Evolutionary conservation across 2,113 vertebrate genomes (phyloP).

Genomic region (Pseudolaguvia tuberculata): DNA sequence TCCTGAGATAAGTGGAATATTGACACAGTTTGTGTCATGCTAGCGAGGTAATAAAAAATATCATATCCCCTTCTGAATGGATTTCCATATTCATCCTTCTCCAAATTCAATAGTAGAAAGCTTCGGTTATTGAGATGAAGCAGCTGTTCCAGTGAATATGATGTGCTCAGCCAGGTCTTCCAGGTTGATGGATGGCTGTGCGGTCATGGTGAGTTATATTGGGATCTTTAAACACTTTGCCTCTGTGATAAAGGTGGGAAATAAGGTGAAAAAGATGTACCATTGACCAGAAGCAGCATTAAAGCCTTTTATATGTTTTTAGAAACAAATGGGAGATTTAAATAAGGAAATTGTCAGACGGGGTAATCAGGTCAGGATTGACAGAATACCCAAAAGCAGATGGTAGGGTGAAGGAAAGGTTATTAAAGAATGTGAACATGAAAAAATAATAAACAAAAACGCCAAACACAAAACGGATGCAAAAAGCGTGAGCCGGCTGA

Average conservation of each 20-base stretch:
- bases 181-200: constrained; percentile 41
- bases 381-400: too few relatives aligned
- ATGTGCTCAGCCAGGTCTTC: constrained; percentile 35
- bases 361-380: too few relatives aligned
- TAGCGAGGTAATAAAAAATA: constrained; percentile 43
- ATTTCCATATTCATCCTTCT: constrained; percentile 52
- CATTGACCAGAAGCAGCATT: constrained; percentile 23
- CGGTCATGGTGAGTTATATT: constrained; percentile 39
- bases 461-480: too few relatives aligned
- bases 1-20: constrained; percentile 42
- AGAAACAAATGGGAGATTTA: constrained; percentile 34
- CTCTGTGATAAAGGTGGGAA: constrained; percentile 30
- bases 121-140: constrained; percentile 51
- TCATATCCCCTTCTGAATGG: constrained; percentile 47
- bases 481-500: too few relatives aligned
- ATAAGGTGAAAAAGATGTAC: constrained; percentile 16
- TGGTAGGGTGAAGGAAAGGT: too few relatives aligned
- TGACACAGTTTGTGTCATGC: constrained; percentile 52
- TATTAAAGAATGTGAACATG: too few relatives aligned
- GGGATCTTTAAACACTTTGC: constrained; percentile 42
- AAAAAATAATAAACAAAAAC: too few relatives aligned
- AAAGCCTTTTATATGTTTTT: constrained; percentile 2
- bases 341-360: too few relatives aligned
- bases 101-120: constrained; percentile 30
- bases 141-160: constrained; percentile 40